Evolutionary conservation across 2,888 invertebrate species (phyloP).

Genomic region (Drosophila maculinotata): DNA sequence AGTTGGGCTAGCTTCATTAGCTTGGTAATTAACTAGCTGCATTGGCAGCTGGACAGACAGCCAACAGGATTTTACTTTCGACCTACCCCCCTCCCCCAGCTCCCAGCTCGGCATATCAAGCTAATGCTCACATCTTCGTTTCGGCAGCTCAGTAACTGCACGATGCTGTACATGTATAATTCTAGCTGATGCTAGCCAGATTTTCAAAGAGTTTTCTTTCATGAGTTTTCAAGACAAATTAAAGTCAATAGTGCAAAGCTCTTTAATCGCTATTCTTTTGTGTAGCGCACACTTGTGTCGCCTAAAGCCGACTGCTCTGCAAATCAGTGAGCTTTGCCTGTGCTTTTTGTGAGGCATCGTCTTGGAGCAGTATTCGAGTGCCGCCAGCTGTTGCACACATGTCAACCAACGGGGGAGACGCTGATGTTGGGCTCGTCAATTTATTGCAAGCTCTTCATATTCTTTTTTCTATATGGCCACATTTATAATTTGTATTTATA

Average conservation of each 20-base stretch:
- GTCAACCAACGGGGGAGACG: conserved; percentile 41
- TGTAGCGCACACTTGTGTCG: conserved; percentile 13
- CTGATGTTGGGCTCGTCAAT: conserved; percentile 54
- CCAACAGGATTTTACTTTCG: conserved; percentile 39
- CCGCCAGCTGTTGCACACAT: conserved; percentile 70
- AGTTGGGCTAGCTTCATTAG: conserved; percentile 20
- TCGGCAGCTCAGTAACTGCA: too few relatives aligned
- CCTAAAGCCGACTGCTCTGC: conserved; percentile 6
- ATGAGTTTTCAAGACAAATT: too few relatives aligned
- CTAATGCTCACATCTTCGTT: too few relatives aligned
- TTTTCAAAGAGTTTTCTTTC: too few relatives aligned
- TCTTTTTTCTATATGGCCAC: conserved; percentile 32
- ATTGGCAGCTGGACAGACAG: conserved; percentile 53
- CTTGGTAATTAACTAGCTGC: conserved; percentile 38
- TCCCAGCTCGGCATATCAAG: too few relatives aligned
- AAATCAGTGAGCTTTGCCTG: conserved; percentile 28
- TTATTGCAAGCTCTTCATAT: conserved; percentile 48
- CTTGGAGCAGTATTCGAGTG: conserved; percentile 13
- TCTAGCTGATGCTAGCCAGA: too few relatives aligned
- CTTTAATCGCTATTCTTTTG: too few relatives aligned
- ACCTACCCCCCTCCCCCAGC: too few relatives aligned
- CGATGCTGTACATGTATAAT: too few relatives aligned
- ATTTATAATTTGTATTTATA: conserved; percentile 32
- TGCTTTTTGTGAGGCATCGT: conserved; percentile 20
- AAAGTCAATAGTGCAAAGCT: too few relatives aligned